Percentiles rank a stretch among this genome's conserved stretches.
These are phyloP conservation scores for Bucorvus abyssinicus DNA, from an alignment of 2,797 vertebrate species.

Conservation along the genomic window DNA sequence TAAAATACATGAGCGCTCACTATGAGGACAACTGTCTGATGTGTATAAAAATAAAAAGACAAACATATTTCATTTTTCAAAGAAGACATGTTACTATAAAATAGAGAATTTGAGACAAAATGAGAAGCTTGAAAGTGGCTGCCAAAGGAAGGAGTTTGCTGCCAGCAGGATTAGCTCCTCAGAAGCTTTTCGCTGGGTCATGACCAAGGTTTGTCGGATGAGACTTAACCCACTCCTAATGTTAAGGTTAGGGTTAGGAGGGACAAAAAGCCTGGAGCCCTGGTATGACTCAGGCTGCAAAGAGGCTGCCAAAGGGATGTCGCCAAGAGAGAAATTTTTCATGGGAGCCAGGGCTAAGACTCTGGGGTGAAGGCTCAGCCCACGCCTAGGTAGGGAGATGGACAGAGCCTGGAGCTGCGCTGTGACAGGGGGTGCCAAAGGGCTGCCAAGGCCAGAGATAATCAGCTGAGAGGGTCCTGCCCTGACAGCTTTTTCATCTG, in stretches of 20 bases:
- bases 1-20: not conserved
- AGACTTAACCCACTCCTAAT: not conserved
- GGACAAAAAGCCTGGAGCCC: not conserved
- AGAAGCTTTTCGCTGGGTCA: not conserved
- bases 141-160: not conserved
- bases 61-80: not conserved
- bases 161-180: not conserved
- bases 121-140: not conserved
- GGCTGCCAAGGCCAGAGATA: not conserved
- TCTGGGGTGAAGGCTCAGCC: not conserved
- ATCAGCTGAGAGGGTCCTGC: not conserved
- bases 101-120: not conserved
- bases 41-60: not conserved
- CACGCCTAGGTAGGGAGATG: rapidly evolving
- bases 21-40: not conserved
- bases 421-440: not conserved
- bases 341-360: not conserved
- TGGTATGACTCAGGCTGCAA: not conserved
- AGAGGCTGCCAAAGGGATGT: not conserved
- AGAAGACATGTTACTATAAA: not conserved
- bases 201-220: not conserved
- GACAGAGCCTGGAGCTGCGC: not conserved
- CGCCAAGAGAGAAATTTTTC: not conserved
- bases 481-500: not conserved
- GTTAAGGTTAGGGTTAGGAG: not conserved